Base-by-base conservation (phyloP, 2,888 invertebrate species). In the Lasioglossum pauxillum region DNA sequence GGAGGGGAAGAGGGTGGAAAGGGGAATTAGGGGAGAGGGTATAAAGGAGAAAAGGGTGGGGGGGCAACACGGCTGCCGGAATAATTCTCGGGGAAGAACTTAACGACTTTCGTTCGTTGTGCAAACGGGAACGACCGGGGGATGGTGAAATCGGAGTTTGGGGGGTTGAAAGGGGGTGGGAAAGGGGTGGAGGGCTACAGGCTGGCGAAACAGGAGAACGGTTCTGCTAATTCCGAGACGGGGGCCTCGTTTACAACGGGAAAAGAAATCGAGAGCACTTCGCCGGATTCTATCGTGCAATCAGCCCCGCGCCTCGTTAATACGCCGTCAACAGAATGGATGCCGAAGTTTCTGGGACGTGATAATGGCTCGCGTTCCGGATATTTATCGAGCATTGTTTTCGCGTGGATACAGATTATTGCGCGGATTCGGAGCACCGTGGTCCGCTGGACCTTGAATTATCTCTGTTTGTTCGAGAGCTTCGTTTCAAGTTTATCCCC, bases 1-100 rank as follows among this genome's bases (percentile, higher is more conserved):
- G 31, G 8, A 19, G 7, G 35, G 7, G 64, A 2, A 5, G 67
- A 27, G 27, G 5, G 2, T 12, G 12, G 1, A 27, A 60, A 14
- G 27, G 27, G 14, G 2, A 14, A 5, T 3, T 3, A 12, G 60
- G 27, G 27, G 27, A 10, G n/a, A 8, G 57, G 12, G 10, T 49
- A 49, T 49, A 57, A 57, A 57, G 57, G 57, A 8, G 27, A 23
- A 23, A 23, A 8, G 8, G 53, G 31, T 2, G 35, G 38, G 44
- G 41, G 57, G 49, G 53, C 41, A 12, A 72, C 31, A 76, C 23
- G 67, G 80, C 49, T 81, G n/a, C 74, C 49, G 85, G 88, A 91
- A 89, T 91, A 89, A 92, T 92, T 91, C 92, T 86, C 87, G 69
- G 75, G 83, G 81, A 75, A 75, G 83, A 89, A 88, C 85, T 92